Conservation (phyloP, 2,888 invertebrate genomes). For the Stegophylla sp. region DNA sequence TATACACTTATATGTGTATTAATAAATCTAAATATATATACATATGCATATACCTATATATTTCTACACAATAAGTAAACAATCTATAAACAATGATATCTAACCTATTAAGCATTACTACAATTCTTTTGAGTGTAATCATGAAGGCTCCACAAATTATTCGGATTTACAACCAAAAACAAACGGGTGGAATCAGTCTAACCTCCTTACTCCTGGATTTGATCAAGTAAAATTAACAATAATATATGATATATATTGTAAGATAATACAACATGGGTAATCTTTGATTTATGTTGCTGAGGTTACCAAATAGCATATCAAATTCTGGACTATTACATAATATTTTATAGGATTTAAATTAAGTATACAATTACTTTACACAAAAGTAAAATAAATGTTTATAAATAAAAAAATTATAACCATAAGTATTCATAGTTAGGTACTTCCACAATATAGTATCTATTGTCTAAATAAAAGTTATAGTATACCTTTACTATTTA, state of each 20-base stretch:
- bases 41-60: background rate
- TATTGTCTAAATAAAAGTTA: too few species aligned
- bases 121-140: slow-evolving; percentile 78
- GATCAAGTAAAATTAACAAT: slow-evolving; percentile 68
- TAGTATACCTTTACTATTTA: too few species aligned
- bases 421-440: too few species aligned
- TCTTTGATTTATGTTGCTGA: too few species aligned
- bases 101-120: slow-evolving; percentile 75
- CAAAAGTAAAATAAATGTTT: too few species aligned
- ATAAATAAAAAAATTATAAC: too few species aligned
- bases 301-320: too few species aligned
- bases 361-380: too few species aligned
- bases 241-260: background rate
- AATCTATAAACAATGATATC: slow-evolving; percentile 64
- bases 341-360: too few species aligned
- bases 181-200: slow-evolving; percentile 75
- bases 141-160: slow-evolving; percentile 84
- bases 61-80: slow-evolving; percentile 21
- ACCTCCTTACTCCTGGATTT: slow-evolving; percentile 75
- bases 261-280: too few species aligned
- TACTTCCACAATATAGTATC: too few species aligned
- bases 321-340: too few species aligned
- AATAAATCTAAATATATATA: slow-evolving; percentile 3
- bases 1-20: slow-evolving; percentile 23
- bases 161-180: slow-evolving; percentile 67